Base-by-base conservation (phyloP, 2,888 invertebrate genomes). In the Drosophila multiciliata region DNA sequence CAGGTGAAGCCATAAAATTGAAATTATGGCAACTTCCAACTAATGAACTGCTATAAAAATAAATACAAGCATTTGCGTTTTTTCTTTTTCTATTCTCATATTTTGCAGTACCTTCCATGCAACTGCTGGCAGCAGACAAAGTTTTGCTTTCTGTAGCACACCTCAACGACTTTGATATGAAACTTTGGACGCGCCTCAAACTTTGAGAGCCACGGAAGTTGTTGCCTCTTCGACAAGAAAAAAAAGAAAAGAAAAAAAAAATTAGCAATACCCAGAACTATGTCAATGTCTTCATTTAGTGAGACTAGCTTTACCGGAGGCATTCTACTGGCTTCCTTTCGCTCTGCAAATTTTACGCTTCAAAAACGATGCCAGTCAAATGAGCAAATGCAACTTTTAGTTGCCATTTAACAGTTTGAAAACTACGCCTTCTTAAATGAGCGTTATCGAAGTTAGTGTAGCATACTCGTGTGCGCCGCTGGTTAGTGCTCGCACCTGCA, bases 31-130 rank as follows among this genome's bases (percentile, higher is more conserved):
- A 82, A 75, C 83, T 74, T 71, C 69, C 73, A 88, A 77, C 82
- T 82, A 85, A 89, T 89, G 90, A 89, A 85, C 85, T 84, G 75
- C 73, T 75, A 88, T 85, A 85, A 85, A 87, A 90, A 85, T 90
- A 86, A 90, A 86, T 82, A 80, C 78, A 69, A 75, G 40, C 23
- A 61, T 38, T 40, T 38, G 32, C 32, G n/a, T 20, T 33, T 35
- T 29, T 53, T 15, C 15, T 35, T 17, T 38, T 58, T 32, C 1
- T 11, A 29, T 29, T 11, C 9, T 23, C 36, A 32, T 57, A 26
- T 29, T 40, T n/a, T 40, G 32, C 49, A 36, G 23, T n/a, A n/a
- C 17, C 36, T 26, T 20, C 32, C 23, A 62, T 64, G 66, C 55
- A 68, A 53, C 54, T 66, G 62, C 68, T 67, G 50, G 54, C 42